A percentile compares a stretch with the other conserved stretches of the same genome.
phyloP scores from a whole-genome alignment of 2,888 invertebrate genomes.

The Melinaea marsaeus region DNA sequence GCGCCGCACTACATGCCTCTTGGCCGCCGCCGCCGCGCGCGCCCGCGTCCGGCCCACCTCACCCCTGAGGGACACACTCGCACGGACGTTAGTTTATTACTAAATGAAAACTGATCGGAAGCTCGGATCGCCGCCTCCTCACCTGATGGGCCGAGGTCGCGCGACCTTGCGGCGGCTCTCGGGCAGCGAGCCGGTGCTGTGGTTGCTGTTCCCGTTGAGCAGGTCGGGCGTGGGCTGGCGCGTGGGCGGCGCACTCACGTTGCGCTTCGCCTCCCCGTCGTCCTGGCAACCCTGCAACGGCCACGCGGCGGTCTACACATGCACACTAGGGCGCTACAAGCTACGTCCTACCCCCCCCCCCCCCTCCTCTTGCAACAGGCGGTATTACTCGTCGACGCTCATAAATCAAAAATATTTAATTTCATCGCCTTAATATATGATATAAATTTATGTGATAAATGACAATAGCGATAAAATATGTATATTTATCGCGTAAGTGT shows the following conservation, averaged over 20 bases:
- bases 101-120: background rate
- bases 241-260: slow-evolving; percentile 70
- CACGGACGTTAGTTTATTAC: background rate
- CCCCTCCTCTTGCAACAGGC: too few species aligned
- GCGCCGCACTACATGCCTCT: slow-evolving; percentile 63
- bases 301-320: slow-evolving; percentile 5
- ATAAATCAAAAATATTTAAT: too few species aligned
- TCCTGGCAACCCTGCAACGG: slow-evolving; percentile 42
- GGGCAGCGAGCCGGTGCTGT: slow-evolving; percentile 68
- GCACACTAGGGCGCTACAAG: slow-evolving; percentile 4
- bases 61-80: slow-evolving; percentile 30
- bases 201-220: slow-evolving; percentile 72
- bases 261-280: slow-evolving; percentile 63
- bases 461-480: background rate
- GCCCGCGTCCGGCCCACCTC: slow-evolving; percentile 60
- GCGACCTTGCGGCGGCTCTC: slow-evolving; percentile 68
- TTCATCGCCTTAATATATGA: too few species aligned
- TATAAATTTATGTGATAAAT: too few species aligned
- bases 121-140: too few species aligned
- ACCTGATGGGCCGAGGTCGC: slow-evolving; percentile 58
- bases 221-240: slow-evolving; percentile 69
- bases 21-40: slow-evolving; percentile 54
- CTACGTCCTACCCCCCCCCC: background rate
- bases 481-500: background rate
- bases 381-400: background rate